Evolutionary conservation across 2,797 vertebrate genomes (phyloP), one percentile per base, ranked within the genome.

Genomic region (Mormyrus proboscirostris): DNA sequence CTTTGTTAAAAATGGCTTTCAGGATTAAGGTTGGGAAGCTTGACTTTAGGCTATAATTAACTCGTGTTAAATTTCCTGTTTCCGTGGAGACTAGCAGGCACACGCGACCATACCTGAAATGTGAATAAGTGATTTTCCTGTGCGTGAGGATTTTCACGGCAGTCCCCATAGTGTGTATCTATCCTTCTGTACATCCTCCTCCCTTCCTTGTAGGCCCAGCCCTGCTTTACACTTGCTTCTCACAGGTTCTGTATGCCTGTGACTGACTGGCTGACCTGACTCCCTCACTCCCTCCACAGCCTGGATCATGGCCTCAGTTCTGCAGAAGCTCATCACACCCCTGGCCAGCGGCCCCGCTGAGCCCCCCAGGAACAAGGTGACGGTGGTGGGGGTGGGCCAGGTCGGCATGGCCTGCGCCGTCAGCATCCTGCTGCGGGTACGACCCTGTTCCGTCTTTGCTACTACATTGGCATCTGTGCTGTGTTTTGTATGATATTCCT

Each of bases 331-430:
- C 89, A 96, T 99, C 76, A 96, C 94, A 6, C 91, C 96, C 0
- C 5, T 97, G 50, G 93, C 94, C 0, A 90, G 92, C 1, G 93
- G 69, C 0, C 59, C 95, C 0, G 0, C 92, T 0, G 85, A 93
- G 0, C 25, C 89, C 1, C 97, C 98, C 2, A 97, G 94, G 93
- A 99, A 96, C 94, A 99, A 99, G 94, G 96, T 99, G 92, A 98
- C 98, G 0, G 91, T 99, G 22, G 98, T 99, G 2, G 98, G 98
- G 0, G 98, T 98, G 25, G 98, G 98, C 2, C 97, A 97, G 93
- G 98, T 99, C 76, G 98, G 98, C 85, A 99, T 99, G 98, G 98
- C 98, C 0, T 96, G 97, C 51, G 98, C 98, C 0, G 89, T 98
- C 93, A 99, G 98, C 94, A 93, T 99, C 95, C 96, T 99, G 87